Conservation (phyloP, 2,113 vertebrate genomes). For the Nerophis lumbriciformis region DNA sequence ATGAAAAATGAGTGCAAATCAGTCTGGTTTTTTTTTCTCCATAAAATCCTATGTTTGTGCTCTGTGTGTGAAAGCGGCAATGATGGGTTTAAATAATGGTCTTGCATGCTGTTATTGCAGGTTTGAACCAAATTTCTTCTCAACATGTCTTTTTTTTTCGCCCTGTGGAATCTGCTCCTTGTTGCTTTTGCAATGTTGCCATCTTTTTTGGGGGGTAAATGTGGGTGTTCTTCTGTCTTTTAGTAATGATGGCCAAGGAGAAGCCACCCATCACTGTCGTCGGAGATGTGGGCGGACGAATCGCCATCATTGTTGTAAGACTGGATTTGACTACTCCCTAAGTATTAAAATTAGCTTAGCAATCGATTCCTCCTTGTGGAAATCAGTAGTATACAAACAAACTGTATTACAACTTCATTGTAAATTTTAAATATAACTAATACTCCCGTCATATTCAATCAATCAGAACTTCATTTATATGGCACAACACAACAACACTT, state of each 20-base stretch:
- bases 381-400: too few species aligned
- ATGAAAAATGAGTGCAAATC: slow-evolving; percentile 1
- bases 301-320: slow-evolving; percentile 95
- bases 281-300: slow-evolving; percentile 93
- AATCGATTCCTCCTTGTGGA: too few species aligned
- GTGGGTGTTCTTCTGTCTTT: slow-evolving; percentile 19
- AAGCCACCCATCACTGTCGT: slow-evolving; percentile 96
- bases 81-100: slow-evolving; percentile 13
- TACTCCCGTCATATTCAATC: too few species aligned
- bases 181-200: neutral
- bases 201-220: neutral
- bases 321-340: too few species aligned
- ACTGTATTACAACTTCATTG: too few species aligned
- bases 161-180: slow-evolving; percentile 1
- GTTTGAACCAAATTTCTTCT: slow-evolving; percentile 36
- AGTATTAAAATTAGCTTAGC: too few species aligned
- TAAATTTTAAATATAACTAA: too few species aligned
- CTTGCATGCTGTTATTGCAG: slow-evolving; percentile 43
- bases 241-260: slow-evolving; percentile 99
- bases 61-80: slow-evolving; percentile 19
- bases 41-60: neutral
- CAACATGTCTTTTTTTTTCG: slow-evolving; percentile 8
- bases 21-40: neutral
- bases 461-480: too few species aligned
- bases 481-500: too few species aligned